Conservation (phyloP, 2,797 vertebrate species). For the Protosalanx chinensis region DNA sequence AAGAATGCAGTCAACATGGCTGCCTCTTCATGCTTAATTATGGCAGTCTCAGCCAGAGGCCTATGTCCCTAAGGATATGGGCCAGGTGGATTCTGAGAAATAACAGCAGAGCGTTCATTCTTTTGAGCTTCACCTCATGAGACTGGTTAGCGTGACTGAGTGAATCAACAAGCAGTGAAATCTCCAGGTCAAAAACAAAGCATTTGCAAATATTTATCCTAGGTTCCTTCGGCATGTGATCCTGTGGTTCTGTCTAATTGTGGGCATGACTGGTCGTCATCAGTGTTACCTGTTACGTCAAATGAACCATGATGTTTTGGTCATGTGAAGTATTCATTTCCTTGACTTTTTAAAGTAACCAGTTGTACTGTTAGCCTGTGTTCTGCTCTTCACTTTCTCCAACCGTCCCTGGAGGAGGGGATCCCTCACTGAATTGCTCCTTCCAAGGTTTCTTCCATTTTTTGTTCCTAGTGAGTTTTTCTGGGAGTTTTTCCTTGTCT, state of each 20-base stretch:
- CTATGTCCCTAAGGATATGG: constrained; percentile 35
- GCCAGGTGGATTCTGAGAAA: constrained; percentile 41
- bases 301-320: constrained; percentile 50
- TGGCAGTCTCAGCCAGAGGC: constrained; percentile 31
- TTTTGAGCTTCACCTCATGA: constrained; percentile 42
- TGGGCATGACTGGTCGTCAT: constrained; percentile 30
- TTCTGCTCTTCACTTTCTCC: too few relatives aligned
- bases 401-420: too few relatives aligned
- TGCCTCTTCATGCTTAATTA: constrained; percentile 6
- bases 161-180: constrained; percentile 39
- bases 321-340: constrained; percentile 12
- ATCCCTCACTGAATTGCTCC: too few relatives aligned
- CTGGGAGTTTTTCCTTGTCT: too few relatives aligned
- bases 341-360: background rate
- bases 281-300: constrained; percentile 40
- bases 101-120: constrained; percentile 34
- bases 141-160: constrained; percentile 37
- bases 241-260: constrained; percentile 35
- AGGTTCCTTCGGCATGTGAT: constrained; percentile 18
- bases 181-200: constrained; percentile 39
- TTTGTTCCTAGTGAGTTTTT: too few relatives aligned
- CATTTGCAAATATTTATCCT: constrained; percentile 32
- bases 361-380: background rate
- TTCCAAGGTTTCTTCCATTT: too few relatives aligned
- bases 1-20: constrained; percentile 5